Evolutionary conservation across 2,888 invertebrate genomes (phyloP).

Genomic region (Synergus umbraculus): DNA sequence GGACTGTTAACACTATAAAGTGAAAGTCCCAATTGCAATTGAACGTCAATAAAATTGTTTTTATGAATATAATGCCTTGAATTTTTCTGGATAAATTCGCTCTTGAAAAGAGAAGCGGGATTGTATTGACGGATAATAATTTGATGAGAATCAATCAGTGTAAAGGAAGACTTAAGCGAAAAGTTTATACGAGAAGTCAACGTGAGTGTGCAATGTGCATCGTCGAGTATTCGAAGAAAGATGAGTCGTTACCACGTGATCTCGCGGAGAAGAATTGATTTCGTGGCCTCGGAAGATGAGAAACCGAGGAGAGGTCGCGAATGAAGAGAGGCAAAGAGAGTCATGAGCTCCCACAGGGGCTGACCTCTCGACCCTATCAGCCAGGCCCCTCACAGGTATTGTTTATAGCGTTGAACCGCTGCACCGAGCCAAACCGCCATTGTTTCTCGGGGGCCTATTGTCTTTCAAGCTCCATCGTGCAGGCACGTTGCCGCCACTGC

Average conservation of each 20-base stretch:
- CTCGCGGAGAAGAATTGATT: slow-evolving; percentile 51
- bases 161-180: not conserved
- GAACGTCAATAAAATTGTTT: not conserved
- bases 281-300: slow-evolving; percentile 56
- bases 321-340: slow-evolving; percentile 62
- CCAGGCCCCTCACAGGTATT: slow-evolving; percentile 66
- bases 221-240: slow-evolving; percentile 11
- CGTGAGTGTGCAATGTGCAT: slow-evolving; percentile 15
- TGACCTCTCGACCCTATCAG: slow-evolving; percentile 74
- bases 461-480: slow-evolving; percentile 53
- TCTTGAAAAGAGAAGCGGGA: not conserved
- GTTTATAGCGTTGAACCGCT: slow-evolving; percentile 68
- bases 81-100: not conserved
- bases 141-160: slow-evolving; percentile 33
- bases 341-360: slow-evolving; percentile 75
- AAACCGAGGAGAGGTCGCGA: slow-evolving; percentile 47
- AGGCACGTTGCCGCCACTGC: slow-evolving; percentile 57
- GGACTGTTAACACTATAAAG: not conserved
- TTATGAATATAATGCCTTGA: not conserved
- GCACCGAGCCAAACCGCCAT: slow-evolving; percentile 65
- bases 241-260: slow-evolving; percentile 34
- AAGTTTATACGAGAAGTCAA: slow-evolving; percentile 23
- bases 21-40: not conserved
- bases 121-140: slow-evolving; percentile 25
- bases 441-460: slow-evolving; percentile 67